Evolutionary conservation across 2,888 invertebrate genomes (phyloP), one percentile per base, ranked within the genome.

Genomic region (Archips xylosteana): DNA sequence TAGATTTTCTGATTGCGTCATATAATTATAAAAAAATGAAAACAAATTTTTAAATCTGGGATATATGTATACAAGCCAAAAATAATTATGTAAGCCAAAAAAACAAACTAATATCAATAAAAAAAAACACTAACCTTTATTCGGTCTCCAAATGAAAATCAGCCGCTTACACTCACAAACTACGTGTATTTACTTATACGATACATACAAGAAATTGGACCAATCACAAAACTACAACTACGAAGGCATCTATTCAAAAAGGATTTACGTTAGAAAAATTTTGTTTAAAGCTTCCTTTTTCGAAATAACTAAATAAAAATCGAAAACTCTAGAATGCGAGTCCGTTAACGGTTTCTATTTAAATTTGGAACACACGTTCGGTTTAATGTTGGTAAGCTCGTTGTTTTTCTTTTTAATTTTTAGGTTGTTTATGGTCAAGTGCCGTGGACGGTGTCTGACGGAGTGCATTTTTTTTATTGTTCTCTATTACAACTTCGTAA

Each of bases 191-290:
- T 80, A 82, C 79, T 79, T 75, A 80, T 81, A 65, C 74, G 70
- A 77, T 72, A 71, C 45, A 75, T 79, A 80, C 76, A 83, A 82
- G 79, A 78, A 74, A 65, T 93, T 93, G 93, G 93, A 93, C 93
- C 93, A 87, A 88, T 80, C 78, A 87, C 87, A 82, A 81, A 84
- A 75, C 89, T 86, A 87, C 87, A 74, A 84, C 89, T 87, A 85
- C 84, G 89, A 93, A 93, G 93, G 92, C 93, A 92, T 88, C 90
- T 91, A 92, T 88, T 82, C 75, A 74, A 80, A 79, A 77, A 79
- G 77, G 76, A 76, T 75, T 78, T 74, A 72, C 68, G 73, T 81
- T 78, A 79, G 79, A 79, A 81, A 79, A 75, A 76, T 47, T 47
- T 49, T 13, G 78, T 78, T 84, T 85, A 86, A 85, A 85, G 83